These are phyloP conservation scores for Tetropium fuscum DNA, from an alignment of 2,888 invertebrate genomes.

Conservation along the genomic window DNA sequence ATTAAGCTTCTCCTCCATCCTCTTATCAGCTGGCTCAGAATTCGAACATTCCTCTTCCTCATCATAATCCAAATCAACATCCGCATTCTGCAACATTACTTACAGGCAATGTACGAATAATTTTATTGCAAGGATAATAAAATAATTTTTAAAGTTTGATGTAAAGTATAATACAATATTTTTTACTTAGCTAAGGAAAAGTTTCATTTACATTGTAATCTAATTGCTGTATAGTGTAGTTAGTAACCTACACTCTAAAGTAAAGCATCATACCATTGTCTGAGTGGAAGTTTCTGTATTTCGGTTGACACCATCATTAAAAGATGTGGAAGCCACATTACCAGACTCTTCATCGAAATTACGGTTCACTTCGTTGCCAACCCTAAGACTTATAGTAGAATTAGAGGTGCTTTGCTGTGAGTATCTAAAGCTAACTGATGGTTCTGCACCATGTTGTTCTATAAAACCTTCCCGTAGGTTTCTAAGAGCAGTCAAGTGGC, in stretches of 20 bases:
- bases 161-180: too few species aligned
- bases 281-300: conserved; percentile 24
- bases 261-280: conserved; percentile 35
- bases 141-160: too few species aligned
- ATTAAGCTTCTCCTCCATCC: conserved; percentile 45
- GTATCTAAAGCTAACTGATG: conserved; percentile 70
- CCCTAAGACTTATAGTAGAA: conserved; percentile 70
- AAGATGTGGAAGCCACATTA: conserved; percentile 51
- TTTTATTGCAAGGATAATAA: too few species aligned
- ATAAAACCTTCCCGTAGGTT: conserved; percentile 71
- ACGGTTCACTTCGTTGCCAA: conserved; percentile 58
- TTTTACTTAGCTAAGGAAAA: too few species aligned
- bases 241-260: too few species aligned
- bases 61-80: conserved; percentile 60
- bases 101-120: conserved; percentile 14
- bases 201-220: too few species aligned
- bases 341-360: conserved; percentile 25
- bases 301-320: conserved; percentile 29
- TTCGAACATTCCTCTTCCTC: conserved; percentile 41
- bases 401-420: conserved; percentile 74
- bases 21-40: conserved; percentile 41
- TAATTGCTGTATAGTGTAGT: too few species aligned
- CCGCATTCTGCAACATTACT: conserved; percentile 45
- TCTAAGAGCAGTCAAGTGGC: conserved; percentile 60
- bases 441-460: conserved; percentile 69